Percentiles rank a stretch among this genome's conserved stretches.
These are phyloP conservation scores for Heterodera filipjevi DNA, from an alignment of 2,888 invertebrate species.

Conservation along the genomic window DNA sequence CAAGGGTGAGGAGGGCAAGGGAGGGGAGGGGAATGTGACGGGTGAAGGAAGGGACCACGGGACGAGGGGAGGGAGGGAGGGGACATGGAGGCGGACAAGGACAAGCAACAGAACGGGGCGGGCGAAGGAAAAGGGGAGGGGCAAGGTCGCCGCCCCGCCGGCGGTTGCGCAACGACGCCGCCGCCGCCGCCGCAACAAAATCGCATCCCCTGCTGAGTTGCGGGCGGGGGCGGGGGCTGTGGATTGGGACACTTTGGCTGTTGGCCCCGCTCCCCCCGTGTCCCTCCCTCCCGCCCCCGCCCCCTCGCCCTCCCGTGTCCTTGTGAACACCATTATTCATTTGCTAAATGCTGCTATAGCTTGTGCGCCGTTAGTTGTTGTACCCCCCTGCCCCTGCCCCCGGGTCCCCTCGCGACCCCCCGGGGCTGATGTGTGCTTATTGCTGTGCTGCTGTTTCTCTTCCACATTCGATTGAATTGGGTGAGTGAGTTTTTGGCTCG, in stretches of 20 bases:
- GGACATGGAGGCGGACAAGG: background rate
- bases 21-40: background rate
- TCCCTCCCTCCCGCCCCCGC: background rate
- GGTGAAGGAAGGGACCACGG: too few species aligned
- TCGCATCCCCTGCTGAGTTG: background rate
- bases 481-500: too few species aligned
- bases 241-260: background rate
- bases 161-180: background rate
- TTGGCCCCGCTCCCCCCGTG: background rate
- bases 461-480: too few species aligned
- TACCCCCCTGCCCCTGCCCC: too few species aligned
- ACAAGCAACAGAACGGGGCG: background rate
- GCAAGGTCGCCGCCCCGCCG: background rate
- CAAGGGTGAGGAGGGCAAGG: background rate
- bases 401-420: too few species aligned
- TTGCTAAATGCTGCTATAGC: too few species aligned
- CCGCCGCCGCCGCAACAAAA: background rate
- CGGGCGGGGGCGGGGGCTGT: too few species aligned
- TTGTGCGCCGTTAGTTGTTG: too few species aligned
- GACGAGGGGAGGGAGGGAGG: background rate
- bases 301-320: too few species aligned
- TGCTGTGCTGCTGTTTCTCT: too few species aligned
- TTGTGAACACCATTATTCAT: too few species aligned
- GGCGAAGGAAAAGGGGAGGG: background rate
- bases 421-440: too few species aligned